These are phyloP conservation scores for Panopea generosa DNA, from an alignment of 2,888 invertebrate genomes.

Conservation along the genomic window DNA sequence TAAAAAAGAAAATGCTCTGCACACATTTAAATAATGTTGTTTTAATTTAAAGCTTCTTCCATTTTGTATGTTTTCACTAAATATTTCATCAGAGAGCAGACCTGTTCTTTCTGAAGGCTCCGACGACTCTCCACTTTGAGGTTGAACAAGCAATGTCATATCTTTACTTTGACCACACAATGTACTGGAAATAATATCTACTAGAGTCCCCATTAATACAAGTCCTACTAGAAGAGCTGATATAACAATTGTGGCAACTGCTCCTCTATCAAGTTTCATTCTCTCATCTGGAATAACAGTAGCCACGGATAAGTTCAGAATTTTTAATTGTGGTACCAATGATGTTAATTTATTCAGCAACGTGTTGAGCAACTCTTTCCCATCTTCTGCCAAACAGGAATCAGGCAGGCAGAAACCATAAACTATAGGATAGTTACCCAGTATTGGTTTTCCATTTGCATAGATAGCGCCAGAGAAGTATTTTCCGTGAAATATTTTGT, in stretches of 20 bases:
- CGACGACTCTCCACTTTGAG: neutral
- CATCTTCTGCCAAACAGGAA: slow-evolving; percentile 34
- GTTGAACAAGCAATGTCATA: neutral
- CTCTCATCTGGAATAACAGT: slow-evolving; percentile 20
- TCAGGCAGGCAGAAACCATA: slow-evolving; percentile 50
- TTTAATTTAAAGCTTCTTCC: neutral
- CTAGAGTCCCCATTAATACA: slow-evolving; percentile 35
- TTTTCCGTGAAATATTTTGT: slow-evolving; percentile 29
- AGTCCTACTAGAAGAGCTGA: slow-evolving; percentile 26
- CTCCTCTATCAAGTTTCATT: slow-evolving; percentile 19
- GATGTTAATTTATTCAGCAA: neutral
- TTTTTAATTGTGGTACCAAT: neutral
- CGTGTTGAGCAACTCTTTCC: slow-evolving; percentile 6
- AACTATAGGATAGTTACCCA: slow-evolving; percentile 7
- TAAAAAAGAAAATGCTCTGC: slow-evolving; percentile 48
- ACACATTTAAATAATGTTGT: slow-evolving; percentile 25
- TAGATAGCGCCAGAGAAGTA: slow-evolving; percentile 29
- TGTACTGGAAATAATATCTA: slow-evolving; percentile 23
- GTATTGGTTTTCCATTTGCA: slow-evolving; percentile 29
- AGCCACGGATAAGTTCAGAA: slow-evolving; percentile 13
- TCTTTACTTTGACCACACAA: neutral
- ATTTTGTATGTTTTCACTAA: slow-evolving; percentile 20
- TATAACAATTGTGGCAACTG: slow-evolving; percentile 26
- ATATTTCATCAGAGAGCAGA: slow-evolving; percentile 41
- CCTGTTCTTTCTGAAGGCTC: slow-evolving; percentile 43